phyloP scores from a whole-genome alignment of 2,888 invertebrate genomes.

The Pachydiplax longipennis region DNA sequence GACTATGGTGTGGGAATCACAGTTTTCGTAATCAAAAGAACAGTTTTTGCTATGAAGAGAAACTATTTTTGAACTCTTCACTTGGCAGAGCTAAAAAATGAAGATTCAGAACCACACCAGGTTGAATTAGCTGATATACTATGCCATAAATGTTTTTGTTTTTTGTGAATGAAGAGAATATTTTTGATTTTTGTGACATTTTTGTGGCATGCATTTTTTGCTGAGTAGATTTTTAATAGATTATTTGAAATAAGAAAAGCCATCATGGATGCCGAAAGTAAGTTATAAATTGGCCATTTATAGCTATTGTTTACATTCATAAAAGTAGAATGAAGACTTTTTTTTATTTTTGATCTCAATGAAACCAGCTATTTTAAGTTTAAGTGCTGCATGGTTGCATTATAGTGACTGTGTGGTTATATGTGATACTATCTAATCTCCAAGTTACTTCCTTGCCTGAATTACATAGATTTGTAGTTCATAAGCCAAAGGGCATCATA shows the following conservation, averaged over 20 bases:
- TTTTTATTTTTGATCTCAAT: conserved; percentile 32
- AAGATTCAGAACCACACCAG: conserved; percentile 21
- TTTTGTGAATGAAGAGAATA: conserved; percentile 40
- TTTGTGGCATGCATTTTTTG: conserved; percentile 35
- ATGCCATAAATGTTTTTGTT: conserved; percentile 41
- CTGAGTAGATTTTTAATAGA: conserved; percentile 29
- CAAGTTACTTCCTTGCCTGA: conserved; percentile 33
- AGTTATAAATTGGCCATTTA: conserved; percentile 36
- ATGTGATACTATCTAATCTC: conserved; percentile 37
- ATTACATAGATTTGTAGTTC: conserved; percentile 33
- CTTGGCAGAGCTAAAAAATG: not conserved
- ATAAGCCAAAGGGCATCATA: conserved; percentile 36
- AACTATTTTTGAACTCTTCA: not conserved
- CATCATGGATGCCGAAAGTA: conserved; percentile 50
- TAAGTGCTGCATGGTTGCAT: conserved; percentile 51
- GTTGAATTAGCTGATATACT: conserved; percentile 27
- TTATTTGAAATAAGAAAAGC: conserved; percentile 4
- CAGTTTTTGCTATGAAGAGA: not conserved
- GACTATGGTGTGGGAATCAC: not conserved
- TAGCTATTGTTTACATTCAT: conserved; percentile 21
- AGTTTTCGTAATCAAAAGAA: not conserved
- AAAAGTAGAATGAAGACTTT: conserved; percentile 26
- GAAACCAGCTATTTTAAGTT: conserved; percentile 47
- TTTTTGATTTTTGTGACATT: conserved; percentile 46
- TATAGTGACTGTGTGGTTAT: conserved; percentile 47